Conservation (phyloP, 1,140 invertebrate species). For the Drusus annulatus region DNA sequence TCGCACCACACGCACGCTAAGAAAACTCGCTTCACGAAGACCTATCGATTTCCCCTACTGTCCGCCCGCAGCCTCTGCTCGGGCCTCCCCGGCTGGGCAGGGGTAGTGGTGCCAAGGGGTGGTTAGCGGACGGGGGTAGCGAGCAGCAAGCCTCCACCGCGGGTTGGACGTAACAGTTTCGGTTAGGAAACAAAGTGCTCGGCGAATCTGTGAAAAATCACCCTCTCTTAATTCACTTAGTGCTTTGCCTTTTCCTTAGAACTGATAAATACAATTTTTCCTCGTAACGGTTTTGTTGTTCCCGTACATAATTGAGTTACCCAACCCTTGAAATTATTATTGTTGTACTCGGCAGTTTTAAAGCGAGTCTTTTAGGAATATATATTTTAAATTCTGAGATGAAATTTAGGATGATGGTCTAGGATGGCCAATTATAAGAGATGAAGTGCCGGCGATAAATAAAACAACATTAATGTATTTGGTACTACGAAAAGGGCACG, state of each 20-base stretch:
- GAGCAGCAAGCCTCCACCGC: too few species aligned
- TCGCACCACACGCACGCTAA: conserved; percentile 35
- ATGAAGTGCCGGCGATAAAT: not conserved
- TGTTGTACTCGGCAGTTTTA: not conserved
- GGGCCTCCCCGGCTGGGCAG: not conserved
- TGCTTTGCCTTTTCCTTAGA: conserved; percentile 8
- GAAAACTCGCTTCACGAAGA: conserved; percentile 32
- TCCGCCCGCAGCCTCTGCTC: not conserved
- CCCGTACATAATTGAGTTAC: conserved; percentile 20
- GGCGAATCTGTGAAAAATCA: conserved; percentile 38
- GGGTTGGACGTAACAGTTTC: conserved; percentile 7
- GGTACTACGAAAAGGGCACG: not conserved
- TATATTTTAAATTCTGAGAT: not conserved
- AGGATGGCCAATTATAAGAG: not conserved
- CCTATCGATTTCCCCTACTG: conserved; percentile 36
- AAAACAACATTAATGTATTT: not conserved
- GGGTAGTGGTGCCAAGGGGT: too few species aligned
- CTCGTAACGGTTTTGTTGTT: not conserved
- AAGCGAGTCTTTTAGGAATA: not conserved
- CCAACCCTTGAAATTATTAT: not conserved
- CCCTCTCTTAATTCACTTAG: conserved; percentile 37
- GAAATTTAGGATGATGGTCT: not conserved
- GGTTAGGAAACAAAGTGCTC: conserved; percentile 35
- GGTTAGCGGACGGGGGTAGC: too few species aligned
- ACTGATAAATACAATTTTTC: conserved; percentile 14